phyloP scores from a whole-genome alignment of 23 tunicate genomes.

The Trididemnum clinides region DNA sequence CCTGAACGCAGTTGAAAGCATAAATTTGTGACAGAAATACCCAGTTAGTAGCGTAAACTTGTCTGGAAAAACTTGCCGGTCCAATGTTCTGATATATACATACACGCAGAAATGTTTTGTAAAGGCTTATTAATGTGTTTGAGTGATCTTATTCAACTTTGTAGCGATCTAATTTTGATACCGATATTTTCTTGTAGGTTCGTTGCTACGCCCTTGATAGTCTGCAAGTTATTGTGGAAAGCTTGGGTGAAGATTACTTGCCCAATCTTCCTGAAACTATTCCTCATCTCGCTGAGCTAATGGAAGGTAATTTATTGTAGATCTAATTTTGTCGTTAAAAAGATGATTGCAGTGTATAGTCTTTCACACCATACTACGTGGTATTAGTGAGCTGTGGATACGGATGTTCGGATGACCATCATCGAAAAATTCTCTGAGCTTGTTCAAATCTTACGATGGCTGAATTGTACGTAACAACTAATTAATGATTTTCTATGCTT shows the following conservation, averaged over 20 bases:
- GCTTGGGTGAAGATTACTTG: constrained; percentile 71
- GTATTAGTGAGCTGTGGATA: no score
- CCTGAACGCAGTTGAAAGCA: no score
- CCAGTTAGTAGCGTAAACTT: no score
- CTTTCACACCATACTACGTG: no score
- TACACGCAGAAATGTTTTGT: background rate
- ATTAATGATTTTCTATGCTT: background rate
- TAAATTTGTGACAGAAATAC: no score
- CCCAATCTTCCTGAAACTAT: constrained; percentile 73
- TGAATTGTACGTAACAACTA: no score
- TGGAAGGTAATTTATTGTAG: constrained; percentile 65
- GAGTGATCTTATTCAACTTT: background rate
- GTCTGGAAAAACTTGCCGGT: background rate
- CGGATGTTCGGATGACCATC: no score
- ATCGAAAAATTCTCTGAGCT: no score
- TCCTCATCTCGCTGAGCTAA: constrained; percentile 82
- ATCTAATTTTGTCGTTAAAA: background rate
- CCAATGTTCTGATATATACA: background rate
- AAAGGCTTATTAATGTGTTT: background rate
- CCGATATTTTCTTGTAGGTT: constrained; percentile 50
- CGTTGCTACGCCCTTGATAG: constrained; percentile 65
- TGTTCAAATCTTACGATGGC: no score
- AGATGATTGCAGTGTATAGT: background rate
- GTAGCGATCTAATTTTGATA: background rate
- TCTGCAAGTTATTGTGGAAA: constrained; percentile 48